phyloP scores from a whole-genome alignment of 53 echinoderm and acorn worm genomes.

The Actinopyga echinites region DNA sequence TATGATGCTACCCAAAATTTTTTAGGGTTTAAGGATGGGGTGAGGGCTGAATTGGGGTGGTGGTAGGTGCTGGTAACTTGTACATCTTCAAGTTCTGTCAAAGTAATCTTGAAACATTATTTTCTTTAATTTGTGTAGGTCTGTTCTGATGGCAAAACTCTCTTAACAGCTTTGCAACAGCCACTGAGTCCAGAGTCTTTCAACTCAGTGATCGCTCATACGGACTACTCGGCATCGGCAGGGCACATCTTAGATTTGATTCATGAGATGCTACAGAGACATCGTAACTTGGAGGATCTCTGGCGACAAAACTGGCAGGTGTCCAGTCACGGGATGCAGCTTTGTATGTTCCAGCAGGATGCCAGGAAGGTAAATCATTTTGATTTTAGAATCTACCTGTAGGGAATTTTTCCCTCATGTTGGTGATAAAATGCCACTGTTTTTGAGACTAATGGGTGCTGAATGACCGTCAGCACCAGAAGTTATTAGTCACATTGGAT shows the following conservation, averaged over 20 bases:
- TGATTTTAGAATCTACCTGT: too few relatives aligned
- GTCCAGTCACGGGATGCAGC: conserved; percentile 82
- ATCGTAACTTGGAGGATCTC: conserved; percentile 86
- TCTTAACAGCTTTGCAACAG: conserved; percentile 90
- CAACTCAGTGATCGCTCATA: conserved; percentile 95
- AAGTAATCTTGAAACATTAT: not conserved
- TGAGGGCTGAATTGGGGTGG: too few relatives aligned
- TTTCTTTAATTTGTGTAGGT: conserved; percentile 48
- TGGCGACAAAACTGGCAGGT: conserved; percentile 82
- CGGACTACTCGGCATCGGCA: conserved; percentile 91
- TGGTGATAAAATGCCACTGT: too few relatives aligned
- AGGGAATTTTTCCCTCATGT: too few relatives aligned
- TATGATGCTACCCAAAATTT: too few relatives aligned
- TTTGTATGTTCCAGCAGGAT: conserved; percentile 95
- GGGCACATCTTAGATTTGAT: conserved; percentile 89
- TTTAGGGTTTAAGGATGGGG: too few relatives aligned
- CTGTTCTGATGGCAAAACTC: conserved; percentile 85
- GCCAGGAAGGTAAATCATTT: conserved; percentile 47
- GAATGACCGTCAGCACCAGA: too few relatives aligned
- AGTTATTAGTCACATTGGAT: too few relatives aligned
- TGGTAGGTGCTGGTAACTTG: too few relatives aligned
- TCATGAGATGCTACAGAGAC: conserved; percentile 91
- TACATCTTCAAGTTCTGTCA: too few relatives aligned
- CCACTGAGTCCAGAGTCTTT: conserved; percentile 93
- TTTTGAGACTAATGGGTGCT: not conserved